Base-by-base conservation (phyloP, 1,140 invertebrate species). In the Drosophila ohnishii region DNA sequence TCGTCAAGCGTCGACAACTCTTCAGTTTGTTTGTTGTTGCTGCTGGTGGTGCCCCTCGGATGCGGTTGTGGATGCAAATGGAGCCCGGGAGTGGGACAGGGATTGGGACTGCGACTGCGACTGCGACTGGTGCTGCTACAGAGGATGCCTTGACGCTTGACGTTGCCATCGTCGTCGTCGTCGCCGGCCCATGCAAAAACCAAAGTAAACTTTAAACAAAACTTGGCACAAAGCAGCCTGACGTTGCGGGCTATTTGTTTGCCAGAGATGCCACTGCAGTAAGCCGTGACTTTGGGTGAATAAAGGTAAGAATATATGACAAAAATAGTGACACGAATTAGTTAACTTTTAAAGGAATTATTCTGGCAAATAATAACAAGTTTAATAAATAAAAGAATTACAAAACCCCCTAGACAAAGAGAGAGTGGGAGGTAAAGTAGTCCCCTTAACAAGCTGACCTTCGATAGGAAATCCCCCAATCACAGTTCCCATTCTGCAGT, bases 201-300 rank as follows among this genome's bases (percentile, higher is more conserved):
- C 70, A 37, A 86, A 75, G 82, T 78, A 77, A 87, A 83, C 83
- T 87, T 87, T 87, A 87, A 87, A 83, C 83, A 87, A 86, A 86
- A 83, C 79, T 82, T 86, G 83, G 71, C 75, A 87, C 78, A 81
- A 86, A 86, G 83, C 83, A 80, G 72, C 64, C 73, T 66, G 40
- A 22, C 44, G 61, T 72, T 73, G 70, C 45, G 48, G 60, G 40
- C 66, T 61, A 58, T 72, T 74, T 61, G 48, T 37, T 56, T 10
- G 47, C n/a, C 50, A 71, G 77, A 63, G 78, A 60, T 80, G 78
- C 57, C 59, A 40, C 19, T 25, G 37, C 19, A 7, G 16, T 3
- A 70, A 61, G 55, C 67, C 19, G 75, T 78, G 48, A 78, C 75
- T 61, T 10, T n/a, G 11, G 14, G 11, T 10, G 5, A 19, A 39